Conservation (phyloP, 2,797 vertebrate species). For the Acestrorhynchus altus region DNA sequence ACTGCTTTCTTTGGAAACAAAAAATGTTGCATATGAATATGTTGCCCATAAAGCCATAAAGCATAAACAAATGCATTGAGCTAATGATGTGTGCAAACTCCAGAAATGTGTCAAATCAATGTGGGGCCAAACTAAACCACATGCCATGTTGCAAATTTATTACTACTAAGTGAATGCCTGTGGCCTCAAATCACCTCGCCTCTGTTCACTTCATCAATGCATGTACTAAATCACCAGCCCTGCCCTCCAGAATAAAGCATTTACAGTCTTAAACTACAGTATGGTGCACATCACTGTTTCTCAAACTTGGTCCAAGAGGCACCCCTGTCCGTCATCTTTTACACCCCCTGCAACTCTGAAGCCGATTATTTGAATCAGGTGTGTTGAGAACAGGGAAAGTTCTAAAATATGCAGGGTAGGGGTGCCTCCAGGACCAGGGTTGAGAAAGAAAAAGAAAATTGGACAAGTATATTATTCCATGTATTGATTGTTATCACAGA, state of each 20-base stretch:
- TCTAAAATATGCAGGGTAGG: no score
- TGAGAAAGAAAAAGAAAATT: no score
- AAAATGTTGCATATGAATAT: not conserved
- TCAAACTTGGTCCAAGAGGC: no score
- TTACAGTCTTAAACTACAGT: not conserved
- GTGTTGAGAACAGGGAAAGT: no score
- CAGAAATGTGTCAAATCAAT: not conserved
- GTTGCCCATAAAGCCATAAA: no score
- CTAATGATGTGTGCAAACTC: not conserved
- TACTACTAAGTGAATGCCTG: not conserved
- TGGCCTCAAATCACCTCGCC: not conserved
- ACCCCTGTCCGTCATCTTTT: no score
- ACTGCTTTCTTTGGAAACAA: not conserved
- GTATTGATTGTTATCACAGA: no score
- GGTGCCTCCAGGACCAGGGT: no score
- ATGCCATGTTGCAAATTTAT: not conserved
- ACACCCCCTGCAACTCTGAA: no score
- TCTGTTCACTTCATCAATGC: not conserved
- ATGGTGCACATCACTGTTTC: not conserved
- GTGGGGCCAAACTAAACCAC: slow-evolving; percentile 13
- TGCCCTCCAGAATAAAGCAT: not conserved
- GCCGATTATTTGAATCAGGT: no score
- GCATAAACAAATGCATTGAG: no score
- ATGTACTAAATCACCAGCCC: not conserved
- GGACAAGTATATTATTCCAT: no score